Conservation (phyloP, 2,888 invertebrate genomes). For the Watsonalla cultraria region DNA sequence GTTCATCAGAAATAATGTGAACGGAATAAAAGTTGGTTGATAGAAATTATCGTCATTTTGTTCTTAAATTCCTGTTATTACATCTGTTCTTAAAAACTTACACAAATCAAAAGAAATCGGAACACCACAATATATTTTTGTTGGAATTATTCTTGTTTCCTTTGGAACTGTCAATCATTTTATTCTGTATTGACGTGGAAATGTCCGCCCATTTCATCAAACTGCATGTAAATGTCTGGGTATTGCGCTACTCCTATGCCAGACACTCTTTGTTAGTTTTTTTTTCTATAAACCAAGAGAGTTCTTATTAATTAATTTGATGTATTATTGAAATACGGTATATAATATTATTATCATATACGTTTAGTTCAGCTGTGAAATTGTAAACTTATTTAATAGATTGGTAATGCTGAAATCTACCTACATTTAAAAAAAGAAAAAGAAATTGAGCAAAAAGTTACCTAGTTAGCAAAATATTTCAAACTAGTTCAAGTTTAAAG, state of each 20-base stretch:
- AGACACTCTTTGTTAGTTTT: no score
- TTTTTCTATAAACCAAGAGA: no score
- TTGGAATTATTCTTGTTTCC: conserved; percentile 31
- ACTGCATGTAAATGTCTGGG: no score
- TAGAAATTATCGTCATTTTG: conserved; percentile 31
- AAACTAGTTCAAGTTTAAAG: conserved; percentile 6
- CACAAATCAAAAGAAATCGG: conserved; percentile 36
- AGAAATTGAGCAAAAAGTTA: background rate
- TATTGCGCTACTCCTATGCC: no score
- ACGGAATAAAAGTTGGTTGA: no score
- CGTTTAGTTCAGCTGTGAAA: no score
- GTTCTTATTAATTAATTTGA: no score
- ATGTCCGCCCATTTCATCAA: conserved; percentile 57
- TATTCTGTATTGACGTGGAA: conserved; percentile 41
- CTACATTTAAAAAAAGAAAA: background rate
- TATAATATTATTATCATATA: no score
- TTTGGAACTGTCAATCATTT: conserved; percentile 58
- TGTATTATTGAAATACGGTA: no score
- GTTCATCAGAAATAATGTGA: no score
- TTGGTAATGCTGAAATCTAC: no score
- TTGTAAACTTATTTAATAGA: no score
- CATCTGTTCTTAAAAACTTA: conserved; percentile 48
- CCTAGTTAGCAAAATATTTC: background rate
- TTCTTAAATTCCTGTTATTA: conserved; percentile 25
- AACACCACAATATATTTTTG: conserved; percentile 41